These are phyloP conservation scores for Centropristis striata DNA, from an alignment of 2,113 vertebrate species.

Conservation along the genomic window DNA sequence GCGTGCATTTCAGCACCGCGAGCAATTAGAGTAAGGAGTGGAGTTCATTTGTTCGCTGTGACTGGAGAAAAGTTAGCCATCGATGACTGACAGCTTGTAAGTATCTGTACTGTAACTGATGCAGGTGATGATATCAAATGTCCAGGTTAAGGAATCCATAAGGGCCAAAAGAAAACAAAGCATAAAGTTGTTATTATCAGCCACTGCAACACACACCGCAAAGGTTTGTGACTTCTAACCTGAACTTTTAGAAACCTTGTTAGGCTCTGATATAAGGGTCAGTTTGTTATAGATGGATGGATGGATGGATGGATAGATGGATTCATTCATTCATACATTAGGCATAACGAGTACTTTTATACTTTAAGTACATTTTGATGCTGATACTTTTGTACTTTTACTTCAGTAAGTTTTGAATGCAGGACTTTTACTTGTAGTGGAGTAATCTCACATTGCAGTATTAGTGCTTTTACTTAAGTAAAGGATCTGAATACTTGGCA, in stretches of 20 bases:
- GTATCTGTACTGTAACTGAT: constrained; percentile 12
- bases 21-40: constrained; percentile 36
- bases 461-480: too few species aligned
- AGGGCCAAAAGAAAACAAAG: constrained; percentile 18
- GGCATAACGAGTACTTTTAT: too few species aligned
- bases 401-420: too few species aligned
- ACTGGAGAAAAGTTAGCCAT: constrained; percentile 30
- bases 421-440: too few species aligned
- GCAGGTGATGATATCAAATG: not conserved
- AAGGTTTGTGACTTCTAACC: not conserved
- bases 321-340: too few species aligned
- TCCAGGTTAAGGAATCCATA: not conserved
- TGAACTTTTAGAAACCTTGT: not conserved
- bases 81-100: constrained; percentile 35
- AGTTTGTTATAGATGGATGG: too few species aligned
- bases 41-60: constrained; percentile 42
- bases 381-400: too few species aligned
- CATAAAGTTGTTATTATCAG: not conserved
- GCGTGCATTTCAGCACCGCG: constrained; percentile 25
- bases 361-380: too few species aligned
- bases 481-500: too few species aligned
- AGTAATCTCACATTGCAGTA: too few species aligned
- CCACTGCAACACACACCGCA: not conserved
- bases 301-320: too few species aligned
- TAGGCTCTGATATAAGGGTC: not conserved